A percentile compares a stretch with the other conserved stretches of the same genome.
These are phyloP conservation scores for Lanistes nyassanus DNA, from an alignment of 1,140 invertebrate species.

Conservation along the genomic window DNA sequence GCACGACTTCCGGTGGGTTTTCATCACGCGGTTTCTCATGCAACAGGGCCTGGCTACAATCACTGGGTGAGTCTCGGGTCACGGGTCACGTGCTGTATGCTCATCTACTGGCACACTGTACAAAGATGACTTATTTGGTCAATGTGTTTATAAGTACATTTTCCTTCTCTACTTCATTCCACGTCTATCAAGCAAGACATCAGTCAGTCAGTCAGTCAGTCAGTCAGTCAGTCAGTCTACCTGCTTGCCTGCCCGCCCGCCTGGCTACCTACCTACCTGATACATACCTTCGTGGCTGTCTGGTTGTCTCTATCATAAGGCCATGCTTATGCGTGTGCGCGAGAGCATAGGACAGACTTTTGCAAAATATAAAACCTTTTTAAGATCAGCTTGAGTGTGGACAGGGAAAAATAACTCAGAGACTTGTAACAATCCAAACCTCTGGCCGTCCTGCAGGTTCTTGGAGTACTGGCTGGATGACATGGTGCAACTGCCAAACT, in stretches of 20 bases:
- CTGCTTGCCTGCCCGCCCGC: not conserved
- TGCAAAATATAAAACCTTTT: too few relatives aligned
- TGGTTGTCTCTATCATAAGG: not conserved
- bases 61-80: slow-evolving; percentile 51
- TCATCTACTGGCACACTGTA: too few relatives aligned
- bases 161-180: not conserved
- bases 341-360: too few relatives aligned
- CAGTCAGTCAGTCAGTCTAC: not conserved
- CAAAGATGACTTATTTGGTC: too few relatives aligned
- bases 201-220: not conserved
- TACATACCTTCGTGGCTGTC: not conserved
- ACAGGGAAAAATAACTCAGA: not conserved
- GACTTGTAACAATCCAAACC: not conserved
- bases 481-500: slow-evolving; percentile 62
- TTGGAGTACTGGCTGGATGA: slow-evolving; percentile 64
- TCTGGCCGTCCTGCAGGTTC: slow-evolving; percentile 46
- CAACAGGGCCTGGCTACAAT: slow-evolving; percentile 64
- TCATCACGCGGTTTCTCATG: slow-evolving; percentile 64
- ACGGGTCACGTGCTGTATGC: too few relatives aligned
- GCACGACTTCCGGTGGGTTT: slow-evolving; percentile 65
- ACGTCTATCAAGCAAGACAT: not conserved
- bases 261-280: not conserved
- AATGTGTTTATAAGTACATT: too few relatives aligned
- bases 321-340: too few relatives aligned
- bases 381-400: not conserved